Evolutionary conservation across 2,888 invertebrate species (phyloP).

Genomic region (Eupithecia abbreviata): DNA sequence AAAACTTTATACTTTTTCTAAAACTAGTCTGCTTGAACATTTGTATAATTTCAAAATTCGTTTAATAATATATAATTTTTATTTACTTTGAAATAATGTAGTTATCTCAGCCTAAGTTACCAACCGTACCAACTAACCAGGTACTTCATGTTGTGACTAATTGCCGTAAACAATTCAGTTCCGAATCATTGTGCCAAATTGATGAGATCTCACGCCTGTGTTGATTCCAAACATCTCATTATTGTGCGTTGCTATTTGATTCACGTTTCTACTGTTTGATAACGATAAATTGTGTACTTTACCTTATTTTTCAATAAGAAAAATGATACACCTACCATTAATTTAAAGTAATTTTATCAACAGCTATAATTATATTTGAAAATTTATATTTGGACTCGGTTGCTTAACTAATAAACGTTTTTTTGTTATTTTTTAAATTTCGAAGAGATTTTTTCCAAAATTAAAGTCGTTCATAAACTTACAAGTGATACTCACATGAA

Average conservation of each 20-base stretch:
- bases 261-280: neutral
- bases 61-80: neutral
- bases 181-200: constrained; percentile 16
- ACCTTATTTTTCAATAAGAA: neutral
- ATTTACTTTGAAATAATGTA: neutral
- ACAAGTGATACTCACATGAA: neutral
- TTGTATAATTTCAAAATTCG: neutral
- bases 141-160: constrained; percentile 15
- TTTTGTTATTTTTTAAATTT: neutral
- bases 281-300: neutral
- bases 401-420: neutral
- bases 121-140: constrained; percentile 9
- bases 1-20: too few relatives aligned
- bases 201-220: constrained; percentile 18
- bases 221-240: constrained; percentile 7
- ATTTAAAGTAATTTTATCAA: neutral
- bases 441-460: neutral
- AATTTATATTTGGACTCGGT: neutral
- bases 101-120: neutral
- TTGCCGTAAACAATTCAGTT: constrained; percentile 18
- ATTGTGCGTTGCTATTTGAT: neutral
- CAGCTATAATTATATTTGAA: neutral
- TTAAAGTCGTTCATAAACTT: neutral
- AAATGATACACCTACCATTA: neutral
- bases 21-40: neutral